Percentiles rank a stretch among this genome's conserved stretches.
phyloP scores from a whole-genome alignment of 2,113 vertebrate species.

The Cyanoliseus patagonus region DNA sequence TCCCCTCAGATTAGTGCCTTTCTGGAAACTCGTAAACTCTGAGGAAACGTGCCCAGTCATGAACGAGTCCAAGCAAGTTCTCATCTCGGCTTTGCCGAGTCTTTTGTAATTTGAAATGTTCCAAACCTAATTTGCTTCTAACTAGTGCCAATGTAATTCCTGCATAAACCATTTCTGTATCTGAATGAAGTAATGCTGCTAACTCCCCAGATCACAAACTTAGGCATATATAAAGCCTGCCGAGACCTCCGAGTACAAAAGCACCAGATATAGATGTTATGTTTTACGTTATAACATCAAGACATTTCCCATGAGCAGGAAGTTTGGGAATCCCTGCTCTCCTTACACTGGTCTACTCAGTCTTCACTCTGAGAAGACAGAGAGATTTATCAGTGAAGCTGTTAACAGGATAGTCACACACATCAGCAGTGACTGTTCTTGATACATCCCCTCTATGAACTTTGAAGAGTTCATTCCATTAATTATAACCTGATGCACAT shows the following conservation, averaged over 20 bases:
- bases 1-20: not conserved
- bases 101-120: not conserved
- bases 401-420: not conserved
- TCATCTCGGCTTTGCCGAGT: fast-evolving
- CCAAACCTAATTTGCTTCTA: not conserved
- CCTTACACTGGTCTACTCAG: not conserved
- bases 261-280: not conserved
- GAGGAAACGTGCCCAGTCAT: not conserved
- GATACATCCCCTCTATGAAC: not conserved
- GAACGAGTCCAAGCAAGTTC: not conserved
- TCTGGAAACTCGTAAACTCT: not conserved
- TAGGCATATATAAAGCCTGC: not conserved
- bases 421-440: not conserved
- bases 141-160: not conserved
- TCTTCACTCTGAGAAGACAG: not conserved
- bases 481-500: not conserved
- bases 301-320: not conserved
- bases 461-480: not conserved
- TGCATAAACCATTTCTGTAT: not conserved
- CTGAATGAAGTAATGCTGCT: not conserved
- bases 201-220: not conserved
- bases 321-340: not conserved
- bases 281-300: not conserved
- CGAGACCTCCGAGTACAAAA: not conserved
- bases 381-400: not conserved